Evolutionary conservation across 2,113 vertebrate genomes (phyloP).

Genomic region (Neotragus pygmaeus): DNA sequence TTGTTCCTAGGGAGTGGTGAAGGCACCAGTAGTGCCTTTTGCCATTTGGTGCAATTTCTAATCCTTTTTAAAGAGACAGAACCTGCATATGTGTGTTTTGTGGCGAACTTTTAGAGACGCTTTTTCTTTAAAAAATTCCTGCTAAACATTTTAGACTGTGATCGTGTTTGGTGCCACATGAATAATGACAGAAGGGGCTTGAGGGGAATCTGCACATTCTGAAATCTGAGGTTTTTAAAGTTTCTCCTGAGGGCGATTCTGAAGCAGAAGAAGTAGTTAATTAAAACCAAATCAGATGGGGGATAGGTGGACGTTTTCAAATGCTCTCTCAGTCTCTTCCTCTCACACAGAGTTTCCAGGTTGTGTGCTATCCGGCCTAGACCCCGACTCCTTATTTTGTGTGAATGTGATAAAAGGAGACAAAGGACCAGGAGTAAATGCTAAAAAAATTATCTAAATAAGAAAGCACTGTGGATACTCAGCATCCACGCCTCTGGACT

Average conservation of each 20-base stretch:
- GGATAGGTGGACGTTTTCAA: neutral
- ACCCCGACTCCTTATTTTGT: neutral
- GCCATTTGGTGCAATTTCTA: neutral
- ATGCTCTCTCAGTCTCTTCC: neutral
- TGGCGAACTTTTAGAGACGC: neutral
- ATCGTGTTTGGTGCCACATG: neutral
- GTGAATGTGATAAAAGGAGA: neutral
- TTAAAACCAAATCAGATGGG: conserved; percentile 48
- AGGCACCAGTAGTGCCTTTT: neutral
- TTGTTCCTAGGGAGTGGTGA: neutral
- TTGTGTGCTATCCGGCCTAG: neutral
- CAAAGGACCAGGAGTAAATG: neutral
- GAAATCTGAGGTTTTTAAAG: conserved; percentile 41
- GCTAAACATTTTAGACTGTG: neutral
- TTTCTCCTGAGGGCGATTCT: conserved; percentile 44
- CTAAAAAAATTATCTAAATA: neutral
- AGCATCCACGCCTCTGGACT: neutral
- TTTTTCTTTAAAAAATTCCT: conserved; percentile 20
- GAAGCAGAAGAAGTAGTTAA: conserved; percentile 45
- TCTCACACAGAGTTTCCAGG: neutral
- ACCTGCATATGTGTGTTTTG: neutral
- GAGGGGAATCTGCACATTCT: neutral
- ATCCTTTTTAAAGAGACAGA: neutral
- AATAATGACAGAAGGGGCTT: conserved; percentile 27
- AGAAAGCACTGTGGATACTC: neutral